phyloP scores from a whole-genome alignment of 2,888 invertebrate genomes.

The Nephrotoma appendiculata region DNA sequence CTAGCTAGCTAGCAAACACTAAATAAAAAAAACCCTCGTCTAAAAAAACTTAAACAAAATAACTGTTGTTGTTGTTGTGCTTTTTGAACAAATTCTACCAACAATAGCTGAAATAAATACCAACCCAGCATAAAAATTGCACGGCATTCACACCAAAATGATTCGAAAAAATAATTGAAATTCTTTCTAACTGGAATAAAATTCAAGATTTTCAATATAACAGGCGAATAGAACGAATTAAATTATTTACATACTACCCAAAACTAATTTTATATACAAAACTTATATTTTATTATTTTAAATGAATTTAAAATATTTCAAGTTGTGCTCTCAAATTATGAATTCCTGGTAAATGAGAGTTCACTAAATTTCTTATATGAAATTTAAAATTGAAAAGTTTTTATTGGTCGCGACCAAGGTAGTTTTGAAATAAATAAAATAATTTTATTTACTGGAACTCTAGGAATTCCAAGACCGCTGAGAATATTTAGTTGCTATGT shows the following conservation, averaged over 20 bases:
- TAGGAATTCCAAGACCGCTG: constrained; percentile 3
- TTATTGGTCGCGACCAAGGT: neutral
- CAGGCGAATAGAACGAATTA: neutral
- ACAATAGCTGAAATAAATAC: neutral
- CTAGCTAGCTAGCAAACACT: too few species aligned
- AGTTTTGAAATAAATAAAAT: neutral
- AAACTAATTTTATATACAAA: neutral
- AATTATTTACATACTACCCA: neutral
- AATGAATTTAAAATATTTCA: neutral
- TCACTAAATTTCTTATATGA: neutral
- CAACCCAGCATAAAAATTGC: neutral
- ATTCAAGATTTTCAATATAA: neutral
- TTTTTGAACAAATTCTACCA: neutral
- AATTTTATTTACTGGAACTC: neutral
- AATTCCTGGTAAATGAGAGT: neutral
- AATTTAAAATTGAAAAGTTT: neutral
- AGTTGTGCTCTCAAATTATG: neutral
- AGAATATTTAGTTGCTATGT: constrained; percentile 4
- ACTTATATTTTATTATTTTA: neutral
- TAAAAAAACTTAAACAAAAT: neutral
- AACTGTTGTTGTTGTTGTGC: neutral
- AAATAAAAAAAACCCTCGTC: neutral
- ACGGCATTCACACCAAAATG: neutral
- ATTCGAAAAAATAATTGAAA: neutral
- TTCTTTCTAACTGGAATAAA: neutral